Evolutionary conservation across 2,113 vertebrate genomes (phyloP).

Genomic region (Alectura lathami): DNA sequence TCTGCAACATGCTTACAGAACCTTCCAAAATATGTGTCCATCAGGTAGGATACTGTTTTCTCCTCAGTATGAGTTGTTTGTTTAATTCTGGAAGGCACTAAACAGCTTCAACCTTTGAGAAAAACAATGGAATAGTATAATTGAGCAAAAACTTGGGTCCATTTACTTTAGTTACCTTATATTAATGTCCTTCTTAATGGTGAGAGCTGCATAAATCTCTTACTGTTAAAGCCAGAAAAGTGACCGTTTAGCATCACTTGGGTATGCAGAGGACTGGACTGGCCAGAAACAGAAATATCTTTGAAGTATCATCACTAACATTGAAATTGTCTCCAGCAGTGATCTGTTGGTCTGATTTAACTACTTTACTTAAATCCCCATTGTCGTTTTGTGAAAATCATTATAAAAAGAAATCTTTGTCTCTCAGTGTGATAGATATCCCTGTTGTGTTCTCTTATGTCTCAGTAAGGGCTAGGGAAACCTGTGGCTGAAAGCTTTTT

Average conservation of each 20-base stretch:
- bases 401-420: not conserved
- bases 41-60: not conserved
- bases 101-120: slow-evolving; percentile 4
- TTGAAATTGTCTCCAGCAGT: not conserved
- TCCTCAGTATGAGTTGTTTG: not conserved
- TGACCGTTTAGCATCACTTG: not conserved
- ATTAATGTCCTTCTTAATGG: slow-evolving; percentile 20
- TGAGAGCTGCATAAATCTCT: not conserved
- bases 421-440: not conserved
- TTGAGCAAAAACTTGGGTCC: not conserved
- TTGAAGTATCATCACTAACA: not conserved
- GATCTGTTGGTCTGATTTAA: not conserved
- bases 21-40: not conserved
- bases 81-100: not conserved
- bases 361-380: not conserved
- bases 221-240: not conserved
- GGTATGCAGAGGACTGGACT: not conserved
- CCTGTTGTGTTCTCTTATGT: not conserved
- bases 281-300: not conserved
- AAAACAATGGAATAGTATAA: not conserved
- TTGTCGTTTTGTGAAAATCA: not conserved
- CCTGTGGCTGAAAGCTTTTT: not conserved
- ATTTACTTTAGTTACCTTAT: slow-evolving; percentile 38
- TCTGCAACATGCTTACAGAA: not conserved
- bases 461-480: not conserved